Evolutionary conservation across 2,113 vertebrate species (phyloP).

Genomic region (Podarcis muralis): DNA sequence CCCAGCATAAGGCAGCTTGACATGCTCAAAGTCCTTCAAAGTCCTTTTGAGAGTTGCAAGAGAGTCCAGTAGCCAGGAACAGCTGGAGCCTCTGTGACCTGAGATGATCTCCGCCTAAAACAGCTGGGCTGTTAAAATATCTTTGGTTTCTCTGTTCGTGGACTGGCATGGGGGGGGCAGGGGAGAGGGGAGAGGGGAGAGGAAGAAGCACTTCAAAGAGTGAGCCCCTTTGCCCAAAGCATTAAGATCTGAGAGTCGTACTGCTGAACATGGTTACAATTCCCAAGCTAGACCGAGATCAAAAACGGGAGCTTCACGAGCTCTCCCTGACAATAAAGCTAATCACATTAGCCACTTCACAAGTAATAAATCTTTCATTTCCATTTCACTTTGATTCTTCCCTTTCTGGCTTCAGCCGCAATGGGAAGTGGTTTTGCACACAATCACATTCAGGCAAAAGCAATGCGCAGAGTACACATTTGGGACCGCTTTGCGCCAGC

Average conservation of each 20-base stretch:
- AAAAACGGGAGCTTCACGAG: slow-evolving; percentile 47
- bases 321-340: slow-evolving; percentile 35
- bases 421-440: background rate
- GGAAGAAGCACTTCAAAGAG: slow-evolving; percentile 41
- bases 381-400: slow-evolving; percentile 52
- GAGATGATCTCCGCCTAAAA: background rate
- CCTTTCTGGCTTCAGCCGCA: slow-evolving; percentile 43
- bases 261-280: slow-evolving; percentile 14
- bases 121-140: background rate
- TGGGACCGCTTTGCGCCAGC: background rate
- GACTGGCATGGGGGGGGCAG: background rate
- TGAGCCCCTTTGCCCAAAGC: slow-evolving; percentile 21
- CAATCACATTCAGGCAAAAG: background rate
- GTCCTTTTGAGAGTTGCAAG: background rate
- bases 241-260: slow-evolving; percentile 13
- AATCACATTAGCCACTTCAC: slow-evolving; percentile 52
- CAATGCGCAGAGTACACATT: background rate
- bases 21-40: background rate
- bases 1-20: background rate
- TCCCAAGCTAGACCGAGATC: slow-evolving; percentile 48
- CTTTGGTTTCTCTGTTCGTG: background rate
- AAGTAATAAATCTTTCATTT: slow-evolving; percentile 50
- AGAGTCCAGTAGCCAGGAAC: background rate
- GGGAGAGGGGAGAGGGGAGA: rapidly evolving
- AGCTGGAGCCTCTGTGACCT: rapidly evolving